phyloP scores from a whole-genome alignment of 1,140 invertebrate genomes.

The Drosophila parabipectinata region DNA sequence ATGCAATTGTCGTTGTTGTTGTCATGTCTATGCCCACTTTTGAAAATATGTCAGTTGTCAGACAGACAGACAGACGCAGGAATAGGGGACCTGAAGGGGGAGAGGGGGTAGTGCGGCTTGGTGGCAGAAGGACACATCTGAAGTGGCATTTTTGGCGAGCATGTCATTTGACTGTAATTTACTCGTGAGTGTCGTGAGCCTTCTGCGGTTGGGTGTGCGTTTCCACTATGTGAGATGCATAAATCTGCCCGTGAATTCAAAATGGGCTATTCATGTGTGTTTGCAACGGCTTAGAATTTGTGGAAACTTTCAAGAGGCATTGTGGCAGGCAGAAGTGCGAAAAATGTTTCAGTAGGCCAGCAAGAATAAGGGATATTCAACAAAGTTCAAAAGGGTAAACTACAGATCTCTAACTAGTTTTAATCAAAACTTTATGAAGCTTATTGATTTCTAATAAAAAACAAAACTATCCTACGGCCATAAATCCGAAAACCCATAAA shows the following conservation, averaged over 20 bases:
- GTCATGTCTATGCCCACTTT: constrained; percentile 80
- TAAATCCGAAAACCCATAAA: not conserved
- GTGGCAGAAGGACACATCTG: constrained; percentile 37
- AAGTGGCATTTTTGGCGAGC: constrained; percentile 78
- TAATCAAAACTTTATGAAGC: too few relatives aligned
- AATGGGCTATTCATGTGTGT: constrained; percentile 28
- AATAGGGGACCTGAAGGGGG: not conserved
- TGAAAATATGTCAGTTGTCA: constrained; percentile 78
- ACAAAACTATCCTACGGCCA: not conserved
- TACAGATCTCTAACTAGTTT: too few relatives aligned
- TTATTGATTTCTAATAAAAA: too few relatives aligned
- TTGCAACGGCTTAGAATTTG: constrained; percentile 25
- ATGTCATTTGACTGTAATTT: constrained; percentile 80
- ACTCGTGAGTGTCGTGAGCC: constrained; percentile 56
- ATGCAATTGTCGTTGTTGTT: constrained; percentile 65
- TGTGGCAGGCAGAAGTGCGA: constrained; percentile 3
- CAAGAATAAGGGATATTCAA: too few relatives aligned
- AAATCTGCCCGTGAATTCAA: constrained; percentile 61
- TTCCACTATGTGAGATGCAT: constrained; percentile 53
- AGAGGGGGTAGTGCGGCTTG: constrained; percentile 2
- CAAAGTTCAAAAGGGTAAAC: too few relatives aligned
- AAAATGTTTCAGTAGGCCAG: constrained; percentile 39
- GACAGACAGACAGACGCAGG: constrained; percentile 11
- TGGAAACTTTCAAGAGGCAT: constrained; percentile 15
- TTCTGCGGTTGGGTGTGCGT: constrained; percentile 37